Base-by-base conservation (phyloP, 2,113 vertebrate species). In the Micromys minutus region DNA sequence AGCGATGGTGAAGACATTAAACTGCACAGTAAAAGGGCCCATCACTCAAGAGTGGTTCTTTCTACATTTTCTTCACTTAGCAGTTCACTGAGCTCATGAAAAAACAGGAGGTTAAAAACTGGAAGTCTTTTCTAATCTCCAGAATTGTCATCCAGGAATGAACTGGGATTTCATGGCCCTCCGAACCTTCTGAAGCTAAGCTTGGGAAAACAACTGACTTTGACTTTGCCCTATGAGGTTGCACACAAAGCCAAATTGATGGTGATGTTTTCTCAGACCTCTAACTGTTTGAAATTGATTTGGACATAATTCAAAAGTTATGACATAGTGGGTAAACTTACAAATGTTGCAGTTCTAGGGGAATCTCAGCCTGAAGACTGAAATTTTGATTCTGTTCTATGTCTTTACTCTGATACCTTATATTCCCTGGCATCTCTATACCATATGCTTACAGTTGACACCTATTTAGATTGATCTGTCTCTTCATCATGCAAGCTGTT, bases 111-210 rank as follows among this genome's bases (percentile, higher is more conserved):
- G 3, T 36, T 8, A 81, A 65, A 59, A n/a, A 65, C 84, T 24
- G 17, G 15, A 86, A 77, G 77, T 65, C n/a, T 17, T n/a, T 88
- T 89, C 39, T 87, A 12, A 95, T 79, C 91, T 88, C 81, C 55
- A 34, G 7, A 3, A 21, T 86, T 42, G 61, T 17, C 10, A 0
- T 16, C 47, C 80, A n/a, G n/a, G 39, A 87, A 67, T 29, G 50
- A 87, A 57, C 42, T 77, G 26, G 1, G 29, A 1, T 57, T 84
- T 71, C 81, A 36, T 84, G 50, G 63, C 21, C 34, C 47, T 47
- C 90, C 19, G 67, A 77, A 90, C 3, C 52, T 77, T 92, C 72
- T 74, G 47, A 72, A 91, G 45, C 72, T 71, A 83, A 94, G 11
- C 24, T 93, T 15, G 50, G 15, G 83, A 36, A 74, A 77, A 7